Conservation (phyloP, 2,888 invertebrate species). For the Epirrita christyi region DNA sequence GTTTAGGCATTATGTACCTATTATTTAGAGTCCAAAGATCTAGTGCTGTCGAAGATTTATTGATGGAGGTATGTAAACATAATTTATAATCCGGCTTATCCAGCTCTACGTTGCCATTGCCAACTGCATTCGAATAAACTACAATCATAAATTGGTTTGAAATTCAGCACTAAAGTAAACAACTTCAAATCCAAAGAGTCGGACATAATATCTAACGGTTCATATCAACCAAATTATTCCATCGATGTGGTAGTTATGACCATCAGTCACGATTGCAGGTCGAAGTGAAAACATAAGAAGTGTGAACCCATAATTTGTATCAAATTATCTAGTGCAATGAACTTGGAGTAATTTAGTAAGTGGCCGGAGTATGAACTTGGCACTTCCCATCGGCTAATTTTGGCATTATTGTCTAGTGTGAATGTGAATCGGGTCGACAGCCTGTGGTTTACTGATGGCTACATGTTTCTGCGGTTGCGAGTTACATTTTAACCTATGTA, state of each 20-base stretch:
- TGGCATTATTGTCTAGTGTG: conserved; percentile 63
- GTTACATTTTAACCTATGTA: conserved; percentile 31
- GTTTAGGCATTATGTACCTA: conserved; percentile 16
- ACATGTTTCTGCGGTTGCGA: conserved; percentile 45
- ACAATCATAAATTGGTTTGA: conserved; percentile 40
- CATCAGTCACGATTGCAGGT: conserved; percentile 73
- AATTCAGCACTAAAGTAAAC: conserved; percentile 45
- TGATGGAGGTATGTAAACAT: conserved; percentile 32
- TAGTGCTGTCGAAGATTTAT: conserved; percentile 31
- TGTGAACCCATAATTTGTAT: conserved; percentile 81
- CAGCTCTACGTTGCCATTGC: conserved; percentile 24
- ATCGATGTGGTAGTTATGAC: conserved; percentile 70
- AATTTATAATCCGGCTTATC: conserved; percentile 38
- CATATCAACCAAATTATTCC: conserved; percentile 69
- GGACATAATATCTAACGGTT: conserved; percentile 65
- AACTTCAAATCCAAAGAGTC: conserved; percentile 10
- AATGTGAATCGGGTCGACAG: conserved; percentile 58
- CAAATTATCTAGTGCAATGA: conserved; percentile 77
- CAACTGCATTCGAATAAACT: conserved; percentile 33
- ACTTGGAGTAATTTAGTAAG: conserved; percentile 74
- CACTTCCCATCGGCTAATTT: conserved; percentile 65
- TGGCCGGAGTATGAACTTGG: conserved; percentile 64
- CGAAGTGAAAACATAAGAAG: conserved; percentile 78
- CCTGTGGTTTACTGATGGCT: conserved; percentile 67
- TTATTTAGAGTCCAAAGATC: conserved; percentile 24